Percentiles rank a stretch among this genome's conserved stretches.
Evolutionary conservation across 2,888 invertebrate genomes (phyloP).

Genomic region (Zootermopsis nevadensis): DNA sequence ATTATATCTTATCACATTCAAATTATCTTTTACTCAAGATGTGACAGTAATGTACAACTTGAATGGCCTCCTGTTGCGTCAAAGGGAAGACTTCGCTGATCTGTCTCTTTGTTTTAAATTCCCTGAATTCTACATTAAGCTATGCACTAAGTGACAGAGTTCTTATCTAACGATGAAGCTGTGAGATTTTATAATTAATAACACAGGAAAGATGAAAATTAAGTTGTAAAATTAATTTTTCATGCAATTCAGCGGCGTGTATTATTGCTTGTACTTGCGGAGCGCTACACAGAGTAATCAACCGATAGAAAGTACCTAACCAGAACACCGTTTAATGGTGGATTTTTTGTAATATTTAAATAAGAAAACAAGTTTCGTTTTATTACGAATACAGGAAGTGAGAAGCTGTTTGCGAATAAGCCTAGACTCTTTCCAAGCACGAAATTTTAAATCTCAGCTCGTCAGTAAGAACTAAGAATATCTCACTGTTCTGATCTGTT

Average conservation of each 20-base stretch:
- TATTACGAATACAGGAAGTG: too few relatives aligned
- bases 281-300: too few relatives aligned
- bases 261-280: too few relatives aligned
- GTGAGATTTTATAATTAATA: conserved; percentile 5
- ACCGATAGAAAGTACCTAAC: too few relatives aligned
- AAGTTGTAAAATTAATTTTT: not conserved
- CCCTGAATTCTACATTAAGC: not conserved
- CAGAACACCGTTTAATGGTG: too few relatives aligned
- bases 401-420: too few relatives aligned
- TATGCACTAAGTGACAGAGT: conserved; percentile 13
- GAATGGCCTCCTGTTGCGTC: not conserved
- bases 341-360: too few relatives aligned
- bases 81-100: not conserved
- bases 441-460: too few relatives aligned
- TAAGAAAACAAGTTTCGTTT: too few relatives aligned
- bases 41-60: conserved; percentile 24
- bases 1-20: conserved; percentile 32
- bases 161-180: not conserved
- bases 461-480: too few relatives aligned
- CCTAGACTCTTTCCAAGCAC: too few relatives aligned
- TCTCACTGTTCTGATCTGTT: too few relatives aligned
- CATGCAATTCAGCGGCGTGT: not conserved
- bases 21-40: conserved; percentile 32
- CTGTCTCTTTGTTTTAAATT: conserved; percentile 7
- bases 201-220: not conserved